Evolutionary conservation across 1,140 invertebrate species (phyloP).

Genomic region (Eupristina koningsbergeri): DNA sequence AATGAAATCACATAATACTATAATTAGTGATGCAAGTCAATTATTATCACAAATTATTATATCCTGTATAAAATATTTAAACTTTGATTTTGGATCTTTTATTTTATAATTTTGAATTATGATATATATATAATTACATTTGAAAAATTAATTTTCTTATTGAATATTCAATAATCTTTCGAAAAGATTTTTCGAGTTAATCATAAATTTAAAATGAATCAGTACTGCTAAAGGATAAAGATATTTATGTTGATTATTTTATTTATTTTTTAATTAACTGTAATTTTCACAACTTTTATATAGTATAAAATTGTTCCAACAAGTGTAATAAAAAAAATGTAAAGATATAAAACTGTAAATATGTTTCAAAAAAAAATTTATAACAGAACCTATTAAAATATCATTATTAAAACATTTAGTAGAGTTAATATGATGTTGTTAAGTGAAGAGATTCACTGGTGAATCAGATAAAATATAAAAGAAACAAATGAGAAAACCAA

Average conservation of each 20-base stretch:
- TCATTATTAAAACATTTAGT: not conserved
- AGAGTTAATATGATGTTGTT: constrained; percentile 28
- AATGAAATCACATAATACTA: too few relatives aligned
- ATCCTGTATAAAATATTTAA: not conserved
- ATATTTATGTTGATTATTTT: not conserved
- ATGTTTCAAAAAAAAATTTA: not conserved
- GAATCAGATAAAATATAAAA: too few relatives aligned
- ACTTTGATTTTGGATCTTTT: not conserved
- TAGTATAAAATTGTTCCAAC: too few relatives aligned
- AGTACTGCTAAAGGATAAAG: not conserved
- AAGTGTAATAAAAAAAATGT: too few relatives aligned
- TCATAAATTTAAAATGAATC: not conserved
- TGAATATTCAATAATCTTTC: not conserved
- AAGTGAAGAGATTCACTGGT: not conserved
- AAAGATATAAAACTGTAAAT: too few relatives aligned
- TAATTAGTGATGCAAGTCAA: too few relatives aligned
- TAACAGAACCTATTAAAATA: not conserved
- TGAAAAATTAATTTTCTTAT: not conserved
- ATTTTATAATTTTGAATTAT: too few relatives aligned
- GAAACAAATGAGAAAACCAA: not conserved
- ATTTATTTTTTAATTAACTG: not conserved
- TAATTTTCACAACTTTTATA: too few relatives aligned
- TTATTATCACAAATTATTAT: too few relatives aligned
- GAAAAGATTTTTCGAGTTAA: not conserved
- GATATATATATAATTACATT: not conserved